Evolutionary conservation across 2,113 vertebrate genomes (phyloP).

Genomic region (Corythornis cristatus): DNA sequence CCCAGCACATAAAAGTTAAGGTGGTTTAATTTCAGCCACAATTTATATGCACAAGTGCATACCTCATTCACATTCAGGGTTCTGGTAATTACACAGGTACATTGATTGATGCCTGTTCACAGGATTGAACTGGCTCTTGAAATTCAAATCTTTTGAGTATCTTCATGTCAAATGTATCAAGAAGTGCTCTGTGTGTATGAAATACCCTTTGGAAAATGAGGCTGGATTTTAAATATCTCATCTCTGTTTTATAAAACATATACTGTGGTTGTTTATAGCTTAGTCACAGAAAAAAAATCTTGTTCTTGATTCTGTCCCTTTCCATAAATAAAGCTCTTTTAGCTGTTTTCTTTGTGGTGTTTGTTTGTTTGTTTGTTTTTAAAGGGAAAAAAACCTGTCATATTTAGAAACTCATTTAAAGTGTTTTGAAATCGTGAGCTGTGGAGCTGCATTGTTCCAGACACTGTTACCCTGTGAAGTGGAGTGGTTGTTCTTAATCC

Average conservation of each 20-base stretch:
- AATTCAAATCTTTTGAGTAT: neutral
- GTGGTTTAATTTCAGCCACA: neutral
- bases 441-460: neutral
- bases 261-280: neutral
- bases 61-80: fast-evolving
- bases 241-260: neutral
- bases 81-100: neutral
- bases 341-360: neutral
- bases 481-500: neutral
- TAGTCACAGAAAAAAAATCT: neutral
- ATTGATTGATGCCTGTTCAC: neutral
- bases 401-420: neutral
- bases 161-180: neutral
- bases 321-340: neutral
- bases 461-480: neutral
- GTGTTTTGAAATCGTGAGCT: neutral
- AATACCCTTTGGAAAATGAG: neutral
- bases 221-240: neutral
- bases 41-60: neutral
- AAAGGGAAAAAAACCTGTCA: too few relatives aligned
- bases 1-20: neutral
- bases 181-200: neutral
- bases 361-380: neutral
- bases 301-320: neutral
- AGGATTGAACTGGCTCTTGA: neutral